A percentile compares a stretch with the other conserved stretches of the same genome.
phyloP scores from a whole-genome alignment of 2,113 vertebrate genomes.

The Ophthalmotilapia sp. region DNA sequence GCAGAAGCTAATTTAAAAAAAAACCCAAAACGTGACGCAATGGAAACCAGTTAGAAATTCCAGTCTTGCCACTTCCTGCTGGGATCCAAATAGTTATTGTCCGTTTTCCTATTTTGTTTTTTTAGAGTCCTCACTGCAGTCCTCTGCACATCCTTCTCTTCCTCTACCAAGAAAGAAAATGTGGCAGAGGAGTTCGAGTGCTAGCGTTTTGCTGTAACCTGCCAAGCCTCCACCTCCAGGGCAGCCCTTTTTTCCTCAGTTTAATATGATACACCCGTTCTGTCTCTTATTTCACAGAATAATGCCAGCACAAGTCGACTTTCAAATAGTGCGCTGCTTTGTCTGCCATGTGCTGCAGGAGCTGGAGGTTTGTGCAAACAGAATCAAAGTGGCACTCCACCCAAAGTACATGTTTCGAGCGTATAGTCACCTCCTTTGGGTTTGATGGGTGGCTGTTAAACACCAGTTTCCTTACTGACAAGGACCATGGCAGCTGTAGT shows the following conservation, averaged over 20 bases:
- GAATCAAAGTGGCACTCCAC: neutral
- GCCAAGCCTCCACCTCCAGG: slow-evolving; percentile 40
- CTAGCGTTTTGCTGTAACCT: slow-evolving; percentile 46
- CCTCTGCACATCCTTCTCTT: neutral
- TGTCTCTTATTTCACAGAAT: neutral
- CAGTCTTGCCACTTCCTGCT: neutral
- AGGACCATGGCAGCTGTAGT: neutral
- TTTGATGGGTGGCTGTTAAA: neutral
- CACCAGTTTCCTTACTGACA: neutral
- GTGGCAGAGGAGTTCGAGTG: neutral
- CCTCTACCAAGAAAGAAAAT: neutral
- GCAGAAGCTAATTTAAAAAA: neutral
- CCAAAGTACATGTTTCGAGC: neutral
- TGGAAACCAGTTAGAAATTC: neutral
- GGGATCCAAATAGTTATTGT: neutral
- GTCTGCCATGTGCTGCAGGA: neutral
- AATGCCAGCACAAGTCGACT: neutral
- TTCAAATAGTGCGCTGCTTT: neutral
- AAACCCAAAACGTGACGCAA: fast-evolving
- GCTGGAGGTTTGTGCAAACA: neutral
- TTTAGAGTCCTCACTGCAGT: neutral
- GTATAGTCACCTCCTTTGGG: neutral
- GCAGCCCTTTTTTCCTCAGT: neutral
- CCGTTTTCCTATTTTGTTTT: neutral
- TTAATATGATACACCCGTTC: slow-evolving; percentile 16